Conservation (phyloP, 2,888 invertebrate species). For the Drosophila quinaria region DNA sequence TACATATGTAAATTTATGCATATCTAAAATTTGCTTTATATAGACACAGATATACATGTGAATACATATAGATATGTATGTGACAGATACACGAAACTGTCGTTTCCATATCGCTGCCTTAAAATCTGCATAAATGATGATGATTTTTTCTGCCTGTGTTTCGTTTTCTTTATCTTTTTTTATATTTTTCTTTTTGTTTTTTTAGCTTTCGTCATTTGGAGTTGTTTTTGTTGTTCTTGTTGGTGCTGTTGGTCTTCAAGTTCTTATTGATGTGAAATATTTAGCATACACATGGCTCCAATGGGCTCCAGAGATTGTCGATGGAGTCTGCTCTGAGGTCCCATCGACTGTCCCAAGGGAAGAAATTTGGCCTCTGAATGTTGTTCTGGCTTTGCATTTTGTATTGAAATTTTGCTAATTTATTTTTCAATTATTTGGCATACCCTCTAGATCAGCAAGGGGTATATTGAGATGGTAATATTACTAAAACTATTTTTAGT, state of each 20-base stretch:
- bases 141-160: constrained; percentile 57
- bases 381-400: constrained; percentile 12
- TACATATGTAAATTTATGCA: constrained; percentile 71
- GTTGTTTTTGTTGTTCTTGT: constrained; percentile 28
- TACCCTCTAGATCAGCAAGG: constrained; percentile 10
- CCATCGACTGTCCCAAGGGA: constrained; percentile 52
- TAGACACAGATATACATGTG: constrained; percentile 16
- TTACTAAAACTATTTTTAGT: background rate
- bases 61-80: constrained; percentile 21
- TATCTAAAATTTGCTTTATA: constrained; percentile 55
- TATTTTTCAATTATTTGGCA: constrained; percentile 20
- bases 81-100: constrained; percentile 54
- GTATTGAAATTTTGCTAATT: constrained; percentile 58
- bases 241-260: constrained; percentile 34
- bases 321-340: constrained; percentile 7
- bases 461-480: background rate
- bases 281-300: constrained; percentile 58
- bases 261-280: constrained; percentile 66
- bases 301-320: constrained; percentile 35
- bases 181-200: constrained; percentile 27
- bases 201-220: constrained; percentile 66
- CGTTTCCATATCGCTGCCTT: constrained; percentile 68
- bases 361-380: constrained; percentile 22
- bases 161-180: constrained; percentile 22
- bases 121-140: constrained; percentile 81